Conservation (phyloP, 2,888 invertebrate genomes). For the Deroplatys truncata region DNA sequence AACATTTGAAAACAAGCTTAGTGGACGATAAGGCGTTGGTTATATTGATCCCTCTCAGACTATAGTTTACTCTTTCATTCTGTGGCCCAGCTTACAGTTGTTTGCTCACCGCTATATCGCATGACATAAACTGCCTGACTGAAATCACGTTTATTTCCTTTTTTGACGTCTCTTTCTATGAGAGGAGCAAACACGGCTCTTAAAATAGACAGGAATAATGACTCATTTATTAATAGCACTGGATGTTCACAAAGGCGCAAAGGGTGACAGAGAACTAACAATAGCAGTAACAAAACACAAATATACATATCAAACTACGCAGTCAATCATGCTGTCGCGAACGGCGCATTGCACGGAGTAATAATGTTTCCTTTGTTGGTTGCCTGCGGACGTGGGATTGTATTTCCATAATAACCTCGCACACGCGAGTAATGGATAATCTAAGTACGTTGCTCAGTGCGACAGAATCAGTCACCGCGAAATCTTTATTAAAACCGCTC, state of each 20-base stretch:
- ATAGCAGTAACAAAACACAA: not conserved
- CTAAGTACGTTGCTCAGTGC: no score
- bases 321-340: not conserved
- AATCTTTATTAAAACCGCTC: not conserved
- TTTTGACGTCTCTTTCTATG: not conserved
- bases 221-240: not conserved
- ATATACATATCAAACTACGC: not conserved
- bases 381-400: not conserved
- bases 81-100: no score
- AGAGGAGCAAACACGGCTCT: not conserved
- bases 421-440: not conserved
- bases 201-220: not conserved
- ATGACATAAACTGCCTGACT: no score
- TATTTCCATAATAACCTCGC: not conserved
- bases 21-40: no score
- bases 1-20: no score
- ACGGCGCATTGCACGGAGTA: not conserved
- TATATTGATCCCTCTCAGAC: no score
- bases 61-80: no score
- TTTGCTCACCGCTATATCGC: no score
- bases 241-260: not conserved
- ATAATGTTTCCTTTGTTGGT: not conserved
- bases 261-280: not conserved
- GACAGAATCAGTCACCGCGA: not conserved
- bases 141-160: no score